Percentiles rank a stretch among this genome's conserved stretches.
phyloP scores from a whole-genome alignment of 2,797 vertebrate species.

The Artibeus lituratus region DNA sequence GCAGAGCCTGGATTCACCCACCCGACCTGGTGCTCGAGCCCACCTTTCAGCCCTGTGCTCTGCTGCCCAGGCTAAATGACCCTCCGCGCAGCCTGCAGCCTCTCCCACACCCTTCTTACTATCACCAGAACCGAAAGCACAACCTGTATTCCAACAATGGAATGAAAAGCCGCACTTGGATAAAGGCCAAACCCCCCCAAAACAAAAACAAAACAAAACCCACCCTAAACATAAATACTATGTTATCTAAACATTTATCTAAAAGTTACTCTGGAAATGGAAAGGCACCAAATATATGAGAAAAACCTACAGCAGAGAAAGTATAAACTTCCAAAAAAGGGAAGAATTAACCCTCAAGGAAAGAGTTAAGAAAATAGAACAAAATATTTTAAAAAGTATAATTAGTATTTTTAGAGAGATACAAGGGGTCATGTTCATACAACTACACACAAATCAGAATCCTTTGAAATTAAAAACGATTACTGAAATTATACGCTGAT shows the following conservation, averaged over 20 bases:
- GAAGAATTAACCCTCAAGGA: neutral
- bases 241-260: neutral
- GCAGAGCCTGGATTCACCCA: neutral
- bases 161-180: neutral
- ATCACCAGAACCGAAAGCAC: neutral
- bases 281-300: neutral
- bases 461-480: constrained; percentile 1
- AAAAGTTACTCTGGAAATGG: neutral
- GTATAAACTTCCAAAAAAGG: neutral
- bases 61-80: neutral
- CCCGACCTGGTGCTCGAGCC: neutral
- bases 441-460: neutral
- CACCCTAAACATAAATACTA: neutral
- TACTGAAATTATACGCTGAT: neutral
- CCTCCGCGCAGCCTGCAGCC: too few species aligned
- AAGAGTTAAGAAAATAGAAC: neutral
- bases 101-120: neutral
- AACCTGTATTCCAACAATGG: neutral
- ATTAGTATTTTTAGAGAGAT: neutral
- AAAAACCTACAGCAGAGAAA: neutral
- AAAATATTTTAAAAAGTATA: neutral
- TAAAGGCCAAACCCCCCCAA: neutral
- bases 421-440: neutral
- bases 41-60: neutral
- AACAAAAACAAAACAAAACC: neutral